These are phyloP conservation scores for Pammene aurita DNA, from an alignment of 2,888 invertebrate species.

Conservation along the genomic window DNA sequence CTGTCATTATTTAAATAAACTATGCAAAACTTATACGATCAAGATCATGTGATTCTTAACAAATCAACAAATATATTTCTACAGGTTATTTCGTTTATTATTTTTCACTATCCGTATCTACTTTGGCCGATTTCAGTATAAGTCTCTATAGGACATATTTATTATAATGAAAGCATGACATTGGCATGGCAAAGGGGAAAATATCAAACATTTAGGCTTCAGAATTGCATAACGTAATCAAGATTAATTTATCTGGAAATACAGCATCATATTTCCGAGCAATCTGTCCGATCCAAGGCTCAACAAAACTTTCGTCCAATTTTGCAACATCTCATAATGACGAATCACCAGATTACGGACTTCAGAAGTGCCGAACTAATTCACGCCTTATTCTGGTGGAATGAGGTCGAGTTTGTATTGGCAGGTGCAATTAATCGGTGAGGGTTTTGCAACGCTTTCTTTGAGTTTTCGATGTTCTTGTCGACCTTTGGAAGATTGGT, in stretches of 20 bases:
- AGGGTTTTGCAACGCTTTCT: slow-evolving; percentile 33
- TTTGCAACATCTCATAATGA: slow-evolving; percentile 37
- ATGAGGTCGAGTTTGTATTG: slow-evolving; percentile 27
- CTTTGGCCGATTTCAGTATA: too few relatives aligned
- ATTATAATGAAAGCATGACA: too few relatives aligned
- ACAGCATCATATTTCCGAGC: neutral
- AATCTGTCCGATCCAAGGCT: slow-evolving; percentile 12
- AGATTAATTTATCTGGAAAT: slow-evolving; percentile 22
- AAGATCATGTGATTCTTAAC: too few relatives aligned
- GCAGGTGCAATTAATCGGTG: slow-evolving; percentile 14
- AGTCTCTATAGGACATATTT: too few relatives aligned
- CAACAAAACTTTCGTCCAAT: slow-evolving; percentile 33
- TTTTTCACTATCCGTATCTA: too few relatives aligned
- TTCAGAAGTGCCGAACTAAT: slow-evolving; percentile 11
- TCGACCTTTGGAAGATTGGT: slow-evolving; percentile 30
- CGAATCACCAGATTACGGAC: slow-evolving; percentile 23
- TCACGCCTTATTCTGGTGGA: slow-evolving; percentile 16
- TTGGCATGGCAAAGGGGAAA: too few relatives aligned
- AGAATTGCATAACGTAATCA: neutral
- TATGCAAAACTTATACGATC: too few relatives aligned
- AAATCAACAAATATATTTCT: too few relatives aligned
- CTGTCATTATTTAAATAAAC: too few relatives aligned
- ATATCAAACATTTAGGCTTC: too few relatives aligned
- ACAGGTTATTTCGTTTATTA: too few relatives aligned
- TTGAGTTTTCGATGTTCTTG: slow-evolving; percentile 24